Evolutionary conservation across 2,113 vertebrate species (phyloP), one percentile per base, ranked within the genome.

Genomic region (Zapus hudsonius): DNA sequence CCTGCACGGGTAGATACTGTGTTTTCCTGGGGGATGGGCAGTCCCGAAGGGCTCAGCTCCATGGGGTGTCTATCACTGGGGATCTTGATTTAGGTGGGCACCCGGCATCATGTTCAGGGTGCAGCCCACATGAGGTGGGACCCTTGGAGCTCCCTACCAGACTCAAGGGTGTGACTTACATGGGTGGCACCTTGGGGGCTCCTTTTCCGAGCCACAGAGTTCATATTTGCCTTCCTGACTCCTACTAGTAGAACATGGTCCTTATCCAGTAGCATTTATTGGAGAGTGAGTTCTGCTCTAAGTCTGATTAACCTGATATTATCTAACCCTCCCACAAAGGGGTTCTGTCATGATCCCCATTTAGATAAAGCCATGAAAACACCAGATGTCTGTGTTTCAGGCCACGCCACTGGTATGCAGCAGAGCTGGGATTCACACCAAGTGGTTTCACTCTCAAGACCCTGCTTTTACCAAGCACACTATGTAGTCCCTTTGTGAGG

Each of bases 371-470:
- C 23, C 40, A 4, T 3, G 59, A 67, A 57, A 90, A 80, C 75
- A 36, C 47, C 55, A 89, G 47, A 11, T 25, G 8, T 61, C 52
- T 74, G 10, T 75, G 69, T 85, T 55, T 25, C 57, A 69, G 70
- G 38, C 27, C 40, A 29, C 66, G 25, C 0, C 47, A 59, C 57
- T 59, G 44, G 31, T 3, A 17, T 72, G 67, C 8, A 44, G 59
- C 38, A 47, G 55, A 57, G 40, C 27, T 15, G 84, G 89, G 59
- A 55, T 31, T 31, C 29, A 44, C 23, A 31, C 52, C 4, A 4
- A 33, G 2, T 1, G 5, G 64, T 33, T 42, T 75, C n/a, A n/a
- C 19, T 23, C 27, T 7, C 0, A 4, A 66, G 42, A 42, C 13
- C 27, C 33, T 90, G 76, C 44, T 64, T 5, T 38, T 72, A 44